Evolutionary conservation across 2,888 invertebrate genomes (phyloP), one percentile per base, ranked within the genome.

Genomic region (Xestobium rufovillosum): DNA sequence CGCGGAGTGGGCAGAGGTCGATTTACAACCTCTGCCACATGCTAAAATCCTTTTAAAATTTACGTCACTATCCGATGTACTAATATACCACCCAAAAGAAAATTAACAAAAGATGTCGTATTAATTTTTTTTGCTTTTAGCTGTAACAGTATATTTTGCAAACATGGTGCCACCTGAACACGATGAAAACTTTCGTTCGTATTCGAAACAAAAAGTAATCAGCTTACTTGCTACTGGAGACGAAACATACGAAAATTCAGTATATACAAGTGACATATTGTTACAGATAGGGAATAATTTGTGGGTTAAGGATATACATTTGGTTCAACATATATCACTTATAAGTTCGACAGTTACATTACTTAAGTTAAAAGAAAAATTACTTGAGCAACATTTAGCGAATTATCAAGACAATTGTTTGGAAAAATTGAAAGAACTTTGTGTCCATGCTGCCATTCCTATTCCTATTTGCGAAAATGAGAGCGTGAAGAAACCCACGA

Each of bases 291-390:
- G 74, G 1, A 70, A 77, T 41, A 72, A 71, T 1, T 54, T 84
- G 23, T 80, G 82, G 70, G 64, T 84, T 1, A 72, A 80, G 34
- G 75, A 77, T 2, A 56, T 83, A 25, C 72, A 75, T 52, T 67
- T 72, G 15, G 70, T 75, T 40, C 70, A 73, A 43, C 67, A 72
- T 38, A 59, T 80, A 13, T 56, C 66, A 1, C 61, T 68, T 3
- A 46, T 67, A 2, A 68, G 72, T 14, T 66, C 71, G 48, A 60
- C 64, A 0, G 69, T 78, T 3, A 69, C 73, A 2, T 70, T 70
- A 43, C 61, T 70, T 16, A 71, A 75, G 47, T 60, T 82, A 8
- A 72, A 70, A 43, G 60, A 65, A 10, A 66, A 72, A 45, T 60
- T 82, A 4, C 47, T 76, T 14, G 53, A 62, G 6, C 59, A 61